Evolutionary conservation across 1,140 invertebrate species (phyloP).

Genomic region (Cardiocondyla obscurior): DNA sequence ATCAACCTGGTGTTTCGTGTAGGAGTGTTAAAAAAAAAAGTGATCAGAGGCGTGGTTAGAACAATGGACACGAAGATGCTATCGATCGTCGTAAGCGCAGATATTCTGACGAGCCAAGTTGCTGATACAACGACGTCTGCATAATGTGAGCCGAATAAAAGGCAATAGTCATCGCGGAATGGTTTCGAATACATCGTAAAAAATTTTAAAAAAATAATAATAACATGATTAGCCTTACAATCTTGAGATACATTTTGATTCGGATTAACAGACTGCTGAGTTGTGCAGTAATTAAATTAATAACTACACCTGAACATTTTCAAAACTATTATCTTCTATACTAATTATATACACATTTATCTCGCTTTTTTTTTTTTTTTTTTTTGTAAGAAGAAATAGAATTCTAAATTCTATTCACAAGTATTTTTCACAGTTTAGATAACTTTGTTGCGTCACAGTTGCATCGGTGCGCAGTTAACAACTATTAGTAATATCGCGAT

Average conservation of each 20-base stretch:
- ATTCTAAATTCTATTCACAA: neutral
- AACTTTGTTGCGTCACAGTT: neutral
- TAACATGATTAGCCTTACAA: neutral
- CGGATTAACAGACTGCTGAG: neutral
- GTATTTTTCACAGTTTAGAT: neutral
- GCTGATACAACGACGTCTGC: slow-evolving; percentile 40
- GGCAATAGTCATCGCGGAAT: neutral
- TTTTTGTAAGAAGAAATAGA: neutral
- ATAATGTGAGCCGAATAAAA: neutral
- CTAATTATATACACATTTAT: neutral
- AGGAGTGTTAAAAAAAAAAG: slow-evolving; percentile 28
- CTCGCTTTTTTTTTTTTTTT: neutral
- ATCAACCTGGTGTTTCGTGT: slow-evolving; percentile 9
- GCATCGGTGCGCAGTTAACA: neutral
- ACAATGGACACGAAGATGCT: slow-evolving; percentile 63
- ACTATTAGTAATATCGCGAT: slow-evolving; percentile 19
- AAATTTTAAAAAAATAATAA: no score
- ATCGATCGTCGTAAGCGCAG: slow-evolving; percentile 60
- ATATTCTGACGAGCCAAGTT: slow-evolving; percentile 49
- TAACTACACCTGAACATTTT: neutral
- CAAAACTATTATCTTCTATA: neutral
- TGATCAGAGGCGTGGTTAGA: slow-evolving; percentile 60
- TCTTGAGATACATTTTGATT: neutral
- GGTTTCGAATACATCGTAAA: neutral
- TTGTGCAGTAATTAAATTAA: neutral